Base-by-base conservation (phyloP, 2,888 invertebrate genomes). In the Agapetus fuscipes region DNA sequence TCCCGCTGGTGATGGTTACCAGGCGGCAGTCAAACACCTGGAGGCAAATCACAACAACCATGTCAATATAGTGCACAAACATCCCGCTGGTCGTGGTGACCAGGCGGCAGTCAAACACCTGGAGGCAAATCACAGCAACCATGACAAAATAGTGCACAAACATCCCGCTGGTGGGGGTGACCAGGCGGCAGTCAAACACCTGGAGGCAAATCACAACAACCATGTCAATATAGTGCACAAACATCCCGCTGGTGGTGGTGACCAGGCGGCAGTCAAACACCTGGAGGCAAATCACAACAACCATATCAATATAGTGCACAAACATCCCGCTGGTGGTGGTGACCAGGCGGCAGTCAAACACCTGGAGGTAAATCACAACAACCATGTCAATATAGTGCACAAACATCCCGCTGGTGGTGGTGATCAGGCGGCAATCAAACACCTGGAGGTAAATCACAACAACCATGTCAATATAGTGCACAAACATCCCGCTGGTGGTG, bases 251-350 rank as follows among this genome's bases (percentile, higher is more conserved):
- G 1, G 94, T 90, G 1, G 94, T 94, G 25, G 88, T 89, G 40
- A 95, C 91, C 65, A 88, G 88, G 35, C 95, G 81, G 51, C 93
- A 93, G 63, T 95, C 95, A 58, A 95, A 95, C 20, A 94, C 90
- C 94, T 94, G 65, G 13, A 59, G 61, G 52, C 10, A 39, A 39
- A 11, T 4, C 1, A 28, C 11, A 11, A 11, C 50, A 46, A n/a
- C n/a, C n/a, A n/a, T n/a, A n/a, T n/a, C n/a, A n/a, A n/a, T n/a
- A n/a, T n/a, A n/a, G n/a, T n/a, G n/a, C 56, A 94, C 93, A 57
- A 94, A 96, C 94, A 95, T 95, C 28, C 91, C 93, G 54, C 89
- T 86, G 1, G 94, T 90, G 1, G 94, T 94, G 25, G 88, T 89
- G 40, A 95, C 91, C 65, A 88, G 88, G 35, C 95, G 81, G 51